Percentiles rank a stretch among this genome's conserved stretches.
Conservation (phyloP, 2,113 vertebrate genomes). For the Dryoscopus gambensis region DNA sequence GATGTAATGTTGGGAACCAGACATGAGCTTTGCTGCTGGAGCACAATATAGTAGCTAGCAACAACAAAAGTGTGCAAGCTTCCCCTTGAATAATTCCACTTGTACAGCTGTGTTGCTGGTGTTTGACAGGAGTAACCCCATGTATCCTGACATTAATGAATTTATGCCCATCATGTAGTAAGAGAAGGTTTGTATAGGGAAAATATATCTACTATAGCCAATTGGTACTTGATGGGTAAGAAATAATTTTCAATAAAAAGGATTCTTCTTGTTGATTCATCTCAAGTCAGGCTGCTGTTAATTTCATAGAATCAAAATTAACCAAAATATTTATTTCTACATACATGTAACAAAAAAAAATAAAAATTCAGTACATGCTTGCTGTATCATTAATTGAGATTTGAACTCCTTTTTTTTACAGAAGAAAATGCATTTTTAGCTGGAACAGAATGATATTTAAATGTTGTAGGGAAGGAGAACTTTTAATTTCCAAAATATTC, state of each 20-base stretch:
- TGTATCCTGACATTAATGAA: background rate
- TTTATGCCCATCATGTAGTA: background rate
- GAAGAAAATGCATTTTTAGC: background rate
- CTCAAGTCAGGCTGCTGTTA: background rate
- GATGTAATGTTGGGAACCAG: background rate
- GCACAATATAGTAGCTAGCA: background rate
- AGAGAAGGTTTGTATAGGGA: background rate
- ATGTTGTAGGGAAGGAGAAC: background rate
- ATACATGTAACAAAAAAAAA: background rate
- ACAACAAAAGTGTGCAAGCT: background rate
- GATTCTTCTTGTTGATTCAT: background rate
- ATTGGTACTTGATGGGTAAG: background rate
- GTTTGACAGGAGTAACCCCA: background rate
- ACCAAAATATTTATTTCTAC: background rate
- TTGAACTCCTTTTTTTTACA: background rate
- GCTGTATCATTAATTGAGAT: background rate
- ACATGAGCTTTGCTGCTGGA: background rate
- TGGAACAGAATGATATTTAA: background rate
- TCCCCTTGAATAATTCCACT: background rate
- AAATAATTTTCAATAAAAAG: background rate
- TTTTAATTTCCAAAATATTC: background rate
- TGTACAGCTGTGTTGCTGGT: background rate
- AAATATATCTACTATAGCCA: background rate
- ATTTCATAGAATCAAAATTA: background rate
- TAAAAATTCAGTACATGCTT: background rate